These are phyloP conservation scores for Dichetophora obliterata DNA, from an alignment of 2,888 invertebrate genomes.

Conservation along the genomic window DNA sequence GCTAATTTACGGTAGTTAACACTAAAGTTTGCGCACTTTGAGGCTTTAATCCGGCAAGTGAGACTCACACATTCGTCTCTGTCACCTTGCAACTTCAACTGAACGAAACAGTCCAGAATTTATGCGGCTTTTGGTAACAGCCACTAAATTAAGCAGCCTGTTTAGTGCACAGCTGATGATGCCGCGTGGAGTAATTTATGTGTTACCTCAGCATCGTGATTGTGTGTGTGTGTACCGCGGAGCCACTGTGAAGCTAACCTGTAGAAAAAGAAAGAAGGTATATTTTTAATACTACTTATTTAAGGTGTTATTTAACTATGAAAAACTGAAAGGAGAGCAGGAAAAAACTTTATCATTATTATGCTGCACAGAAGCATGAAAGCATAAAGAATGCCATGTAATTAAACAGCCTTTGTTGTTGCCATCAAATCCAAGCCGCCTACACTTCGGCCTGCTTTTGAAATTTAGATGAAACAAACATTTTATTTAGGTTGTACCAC, in stretches of 20 bases:
- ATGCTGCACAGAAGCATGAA: neutral
- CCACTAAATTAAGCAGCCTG: neutral
- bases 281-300: neutral
- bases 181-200: neutral
- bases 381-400: slow-evolving; percentile 19
- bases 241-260: neutral
- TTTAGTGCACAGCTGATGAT: neutral
- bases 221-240: neutral
- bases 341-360: neutral
- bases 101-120: too few species aligned
- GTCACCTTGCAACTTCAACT: neutral
- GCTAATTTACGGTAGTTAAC: too few species aligned
- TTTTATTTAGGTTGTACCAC: neutral
- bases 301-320: neutral
- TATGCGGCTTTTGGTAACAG: too few species aligned
- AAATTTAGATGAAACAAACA: neutral
- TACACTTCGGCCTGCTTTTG: neutral
- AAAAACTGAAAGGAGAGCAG: neutral
- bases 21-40: too few species aligned
- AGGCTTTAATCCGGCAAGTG: neutral
- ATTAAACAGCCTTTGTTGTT: slow-evolving; percentile 10
- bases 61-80: neutral
- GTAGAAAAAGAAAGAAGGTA: neutral
- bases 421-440: neutral
- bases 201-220: neutral